These are phyloP conservation scores for Arbacia lixula DNA, from an alignment of 53 echinoderm and acorn worm species.

Conservation along the genomic window DNA sequence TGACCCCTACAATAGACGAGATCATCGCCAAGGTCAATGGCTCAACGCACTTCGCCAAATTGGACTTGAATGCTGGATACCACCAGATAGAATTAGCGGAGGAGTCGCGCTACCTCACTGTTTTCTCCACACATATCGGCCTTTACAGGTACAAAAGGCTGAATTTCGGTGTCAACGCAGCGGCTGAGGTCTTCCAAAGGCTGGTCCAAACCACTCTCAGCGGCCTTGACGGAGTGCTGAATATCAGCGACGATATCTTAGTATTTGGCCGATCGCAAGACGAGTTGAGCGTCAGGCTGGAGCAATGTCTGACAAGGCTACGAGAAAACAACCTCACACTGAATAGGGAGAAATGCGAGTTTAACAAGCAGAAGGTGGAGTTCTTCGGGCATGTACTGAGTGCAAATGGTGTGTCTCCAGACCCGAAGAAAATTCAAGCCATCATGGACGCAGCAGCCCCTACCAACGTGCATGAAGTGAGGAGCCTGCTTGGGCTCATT, in stretches of 20 bases:
- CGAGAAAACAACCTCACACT: no score
- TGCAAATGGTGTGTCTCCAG: no score
- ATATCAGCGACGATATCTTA: no score
- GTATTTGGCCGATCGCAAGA: no score
- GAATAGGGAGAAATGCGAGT: no score
- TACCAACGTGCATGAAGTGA: no score
- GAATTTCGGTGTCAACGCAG: slow-evolving; percentile 75
- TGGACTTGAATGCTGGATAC: slow-evolving; percentile 64
- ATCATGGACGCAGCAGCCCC: no score
- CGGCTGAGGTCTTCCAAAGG: slow-evolving; percentile 74
- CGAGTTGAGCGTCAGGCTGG: no score
- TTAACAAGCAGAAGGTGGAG: no score
- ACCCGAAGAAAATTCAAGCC: no score
- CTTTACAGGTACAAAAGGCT: slow-evolving; percentile 63
- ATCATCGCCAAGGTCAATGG: slow-evolving; percentile 64
- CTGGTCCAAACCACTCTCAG: slow-evolving; percentile 57
- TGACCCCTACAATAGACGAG: slow-evolving; percentile 65
- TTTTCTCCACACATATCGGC: slow-evolving; percentile 75
- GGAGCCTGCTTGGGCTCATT: slow-evolving; percentile 57
- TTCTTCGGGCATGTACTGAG: no score
- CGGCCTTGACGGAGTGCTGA: slow-evolving; percentile 62
- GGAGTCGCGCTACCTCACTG: slow-evolving; percentile 59
- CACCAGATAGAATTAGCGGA: slow-evolving; percentile 61
- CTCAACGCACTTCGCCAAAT: slow-evolving; percentile 52
- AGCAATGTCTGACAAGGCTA: no score